Base-by-base conservation (phyloP, 2,113 vertebrate species). In the Mustelus asterias region DNA sequence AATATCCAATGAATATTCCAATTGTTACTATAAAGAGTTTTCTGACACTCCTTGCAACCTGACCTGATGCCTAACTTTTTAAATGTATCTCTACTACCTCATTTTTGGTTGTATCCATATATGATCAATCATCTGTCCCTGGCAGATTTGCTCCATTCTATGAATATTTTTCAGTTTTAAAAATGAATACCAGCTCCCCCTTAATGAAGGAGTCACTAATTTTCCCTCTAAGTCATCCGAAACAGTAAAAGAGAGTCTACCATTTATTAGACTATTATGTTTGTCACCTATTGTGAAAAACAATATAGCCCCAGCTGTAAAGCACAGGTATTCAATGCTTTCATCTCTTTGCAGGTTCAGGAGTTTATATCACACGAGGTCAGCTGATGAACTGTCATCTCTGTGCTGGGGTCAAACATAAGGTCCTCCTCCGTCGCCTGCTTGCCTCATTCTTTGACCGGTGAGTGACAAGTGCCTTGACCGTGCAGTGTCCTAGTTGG, bases 371-470 rank as follows among this genome's bases (percentile, higher is more conserved):
- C 98, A 99, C 99, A 0, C 98, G 99, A 0, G 99, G 99, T 18
- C 99, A 99, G 97, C 98, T 99, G 97, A 99, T 99, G 99, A 99
- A 99, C 97, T 99, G 99, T 96, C 99, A 99, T 97, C 97, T 99
- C 0, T 99, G 99, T 0, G 99, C 99, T 0, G 99, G 99, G 2
- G 98, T 99, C 97, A 99, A 99, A 97, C 99, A 99, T 97, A 99
- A 99, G 97, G 99, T 99, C 13, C 97, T 99, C 60, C 98, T 99
- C 69, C 97, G 99, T 1, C 97, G 99, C 13, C 98, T 99, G 0
- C 98, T 99, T 85, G 99, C 99, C 69, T 99, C 99, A 1, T 99
- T 99, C 98, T 99, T 99, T 14, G 99, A 99, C 97, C 98, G 99
- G 99, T 99, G 97, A 8, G 98, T 22, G 29, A 69, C 95, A 72